Evolutionary conservation across 1,140 invertebrate species (phyloP), one percentile per base, ranked within the genome.

Genomic region (Bathynomus jamesi): DNA sequence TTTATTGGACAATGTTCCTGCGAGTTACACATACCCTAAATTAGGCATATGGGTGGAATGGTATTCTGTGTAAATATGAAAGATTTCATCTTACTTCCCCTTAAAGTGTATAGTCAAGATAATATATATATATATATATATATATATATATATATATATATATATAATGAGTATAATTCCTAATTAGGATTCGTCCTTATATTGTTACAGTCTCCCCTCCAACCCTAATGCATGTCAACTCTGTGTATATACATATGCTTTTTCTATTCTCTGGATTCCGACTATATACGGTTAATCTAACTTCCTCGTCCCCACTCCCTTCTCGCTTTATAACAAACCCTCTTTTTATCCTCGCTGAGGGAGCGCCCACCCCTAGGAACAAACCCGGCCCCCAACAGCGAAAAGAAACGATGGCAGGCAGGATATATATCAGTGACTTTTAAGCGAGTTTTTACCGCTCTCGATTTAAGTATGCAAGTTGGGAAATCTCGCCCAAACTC

Each of bases 131-230:
- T 63, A 31, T 63, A 31, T 70, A 62, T 70, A 31, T 63, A 30
- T 70, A n/a, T 70, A 62, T 70, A 60, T 70, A 30, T 63, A 60
- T 70, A 29, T 70, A 60, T 53, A 68, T 13, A 32, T 61, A 3
- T 10, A 28, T 29, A 29, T 25, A 30, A 61, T n/a, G n/a, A 40
- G 21, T 46, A 27, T 40, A 25, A 5, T 4, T 40, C 29, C 60
- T 7, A 46, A 17, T 67, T 62, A 28, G 5, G 61, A 27, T 62
- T 62, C 28, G 61, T 62, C 8, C 24, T 21, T 27, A 8, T n/a
- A 13, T 10, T 29, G 28, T 21, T 1, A 28, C 64, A 28, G 21
- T 65, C 64, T 11, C 25, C 25, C 24, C 17, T n/a, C n/a, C n/a
- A n/a, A n/a, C n/a, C n/a, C n/a, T n/a, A n/a, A n/a, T n/a, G n/a